Percentiles rank a stretch among this genome's conserved stretches.
Conservation (phyloP, 1,140 invertebrate genomes). For the Acromyrmex charruanus region DNA sequence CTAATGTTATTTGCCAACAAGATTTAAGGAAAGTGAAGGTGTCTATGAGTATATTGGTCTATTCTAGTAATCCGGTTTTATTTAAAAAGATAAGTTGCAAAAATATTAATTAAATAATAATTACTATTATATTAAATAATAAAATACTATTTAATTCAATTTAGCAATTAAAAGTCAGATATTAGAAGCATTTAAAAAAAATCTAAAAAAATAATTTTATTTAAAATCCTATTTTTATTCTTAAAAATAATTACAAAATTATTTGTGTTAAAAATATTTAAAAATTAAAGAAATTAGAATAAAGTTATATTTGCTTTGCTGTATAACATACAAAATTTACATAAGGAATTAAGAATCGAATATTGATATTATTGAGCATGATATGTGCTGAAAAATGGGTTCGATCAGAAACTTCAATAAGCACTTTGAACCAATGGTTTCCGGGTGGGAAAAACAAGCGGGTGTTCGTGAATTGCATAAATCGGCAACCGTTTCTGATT, state of each 20-base stretch:
- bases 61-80: background rate
- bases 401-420: background rate
- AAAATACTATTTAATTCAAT: slow-evolving; percentile 19
- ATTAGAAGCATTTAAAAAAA: background rate
- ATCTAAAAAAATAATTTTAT: background rate
- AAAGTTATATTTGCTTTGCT: background rate
- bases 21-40: background rate
- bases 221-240: background rate
- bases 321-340: background rate
- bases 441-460: background rate
- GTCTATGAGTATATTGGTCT: background rate
- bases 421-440: background rate
- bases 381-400: background rate
- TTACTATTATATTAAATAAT: no score
- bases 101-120: background rate
- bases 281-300: slow-evolving; percentile 7
- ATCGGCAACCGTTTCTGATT: slow-evolving; percentile 57
- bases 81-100: background rate
- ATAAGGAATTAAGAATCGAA: background rate
- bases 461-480: slow-evolving; percentile 55
- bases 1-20: background rate
- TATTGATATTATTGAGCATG: background rate
- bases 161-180: background rate
- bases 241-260: background rate
- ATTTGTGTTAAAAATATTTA: background rate